These are phyloP conservation scores for Thyatira batis DNA, from an alignment of 2,888 invertebrate genomes.

Conservation along the genomic window DNA sequence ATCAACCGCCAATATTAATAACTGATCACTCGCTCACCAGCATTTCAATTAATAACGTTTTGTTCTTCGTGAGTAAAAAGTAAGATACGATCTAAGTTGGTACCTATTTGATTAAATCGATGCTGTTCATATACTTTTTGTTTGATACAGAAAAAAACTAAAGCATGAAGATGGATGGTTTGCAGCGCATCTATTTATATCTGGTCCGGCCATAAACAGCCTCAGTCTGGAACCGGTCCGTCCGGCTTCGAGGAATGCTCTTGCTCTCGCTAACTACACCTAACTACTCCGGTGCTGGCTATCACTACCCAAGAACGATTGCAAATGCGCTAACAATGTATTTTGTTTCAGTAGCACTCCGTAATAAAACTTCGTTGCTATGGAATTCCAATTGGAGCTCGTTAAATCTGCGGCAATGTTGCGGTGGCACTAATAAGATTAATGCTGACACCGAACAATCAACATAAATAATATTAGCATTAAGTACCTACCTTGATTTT, in stretches of 20 bases:
- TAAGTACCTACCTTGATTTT: background rate
- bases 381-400: conserved; percentile 36
- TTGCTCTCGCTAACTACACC: conserved; percentile 66
- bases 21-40: background rate
- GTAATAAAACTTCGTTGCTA: conserved; percentile 35
- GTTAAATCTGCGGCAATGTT: conserved; percentile 31
- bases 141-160: conserved; percentile 43
- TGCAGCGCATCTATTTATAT: conserved; percentile 77
- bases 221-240: conserved; percentile 70
- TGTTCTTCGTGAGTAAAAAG: background rate
- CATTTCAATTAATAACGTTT: background rate
- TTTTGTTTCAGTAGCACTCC: conserved; percentile 50
- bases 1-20: conserved; percentile 12
- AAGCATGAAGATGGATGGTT: conserved; percentile 71
- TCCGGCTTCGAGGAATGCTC: conserved; percentile 70
- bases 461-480: background rate
- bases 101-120: background rate
- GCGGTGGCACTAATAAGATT: conserved; percentile 34
- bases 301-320: conserved; percentile 52
- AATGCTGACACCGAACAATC: conserved; percentile 19
- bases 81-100: background rate
- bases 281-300: conserved; percentile 20
- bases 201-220: conserved; percentile 76
- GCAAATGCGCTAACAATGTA: conserved; percentile 67
- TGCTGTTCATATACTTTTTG: background rate